Conservation (phyloP, 2,888 invertebrate genomes). For the Electrophaes corylata region DNA sequence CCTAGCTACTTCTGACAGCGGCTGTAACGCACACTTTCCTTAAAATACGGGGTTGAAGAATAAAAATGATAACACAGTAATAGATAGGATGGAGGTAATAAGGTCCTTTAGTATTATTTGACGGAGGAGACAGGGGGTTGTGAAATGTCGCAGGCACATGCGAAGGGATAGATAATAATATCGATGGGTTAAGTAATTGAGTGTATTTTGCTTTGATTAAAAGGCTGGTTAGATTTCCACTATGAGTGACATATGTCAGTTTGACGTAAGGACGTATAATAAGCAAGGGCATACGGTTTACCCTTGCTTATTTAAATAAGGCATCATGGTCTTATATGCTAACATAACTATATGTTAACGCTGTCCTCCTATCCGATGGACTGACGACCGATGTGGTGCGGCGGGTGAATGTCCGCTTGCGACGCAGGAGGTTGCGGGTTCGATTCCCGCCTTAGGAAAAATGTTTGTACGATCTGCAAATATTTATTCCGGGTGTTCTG, state of each 20-base stretch:
- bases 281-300: conserved; percentile 7
- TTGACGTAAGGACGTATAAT: background rate
- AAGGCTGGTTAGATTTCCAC: conserved; percentile 7
- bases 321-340: background rate
- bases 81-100: conserved; percentile 48
- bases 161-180: conserved; percentile 57
- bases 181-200: conserved; percentile 55
- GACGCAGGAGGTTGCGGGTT: too few species aligned
- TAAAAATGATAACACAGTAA: conserved; percentile 77
- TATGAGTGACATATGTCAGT: background rate
- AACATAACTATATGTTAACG: too few species aligned
- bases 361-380: too few species aligned
- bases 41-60: conserved; percentile 62
- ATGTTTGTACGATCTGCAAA: too few species aligned
- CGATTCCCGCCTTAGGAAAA: too few species aligned
- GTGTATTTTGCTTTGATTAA: conserved; percentile 26
- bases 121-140: conserved; percentile 47
- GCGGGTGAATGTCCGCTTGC: too few species aligned
- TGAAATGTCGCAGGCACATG: conserved; percentile 63
- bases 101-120: conserved; percentile 55
- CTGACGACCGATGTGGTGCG: too few species aligned
- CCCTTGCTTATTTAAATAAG: too few species aligned
- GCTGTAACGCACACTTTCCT: conserved; percentile 52
- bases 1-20: background rate
- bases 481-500: too few species aligned